These are phyloP conservation scores for Clupea harengus DNA, from an alignment of 2,113 vertebrate genomes.

Conservation along the genomic window DNA sequence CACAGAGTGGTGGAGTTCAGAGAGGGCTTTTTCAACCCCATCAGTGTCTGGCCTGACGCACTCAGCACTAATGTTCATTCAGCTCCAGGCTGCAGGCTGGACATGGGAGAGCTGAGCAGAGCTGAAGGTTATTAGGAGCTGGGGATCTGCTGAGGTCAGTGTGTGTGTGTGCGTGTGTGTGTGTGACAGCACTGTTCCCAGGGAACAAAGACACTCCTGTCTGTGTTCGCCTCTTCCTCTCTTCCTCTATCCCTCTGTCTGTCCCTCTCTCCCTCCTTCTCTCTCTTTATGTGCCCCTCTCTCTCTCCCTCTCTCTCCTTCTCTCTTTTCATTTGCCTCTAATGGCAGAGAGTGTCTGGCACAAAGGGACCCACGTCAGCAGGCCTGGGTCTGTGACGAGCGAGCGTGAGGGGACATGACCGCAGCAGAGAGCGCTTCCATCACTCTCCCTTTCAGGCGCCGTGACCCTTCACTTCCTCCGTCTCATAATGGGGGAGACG, in stretches of 20 bases:
- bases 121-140: not conserved
- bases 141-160: not conserved
- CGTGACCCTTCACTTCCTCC: conserved; percentile 21
- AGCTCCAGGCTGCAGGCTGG: not conserved
- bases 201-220: conserved; percentile 36
- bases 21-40: not conserved
- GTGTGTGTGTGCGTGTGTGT: conserved; percentile 8
- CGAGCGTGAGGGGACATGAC: not conserved
- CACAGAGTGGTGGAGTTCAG: not conserved
- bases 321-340: too few species aligned
- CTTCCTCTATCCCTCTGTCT: not conserved
- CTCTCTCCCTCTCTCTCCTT: not conserved
- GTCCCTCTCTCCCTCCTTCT: not conserved
- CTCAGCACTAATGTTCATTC: not conserved
- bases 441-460: not conserved
- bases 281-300: too few species aligned
- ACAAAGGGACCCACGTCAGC: conserved; percentile 11
- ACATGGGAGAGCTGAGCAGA: not conserved
- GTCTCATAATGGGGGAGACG: not conserved
- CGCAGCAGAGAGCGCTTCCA: not conserved
- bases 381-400: not conserved
- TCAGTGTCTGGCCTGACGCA: not conserved
- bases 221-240: not conserved
- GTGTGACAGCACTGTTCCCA: not conserved
- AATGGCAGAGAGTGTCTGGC: conserved; percentile 8